These are phyloP conservation scores for Centropus unirufus DNA, from an alignment of 2,113 vertebrate genomes.

Conservation along the genomic window DNA sequence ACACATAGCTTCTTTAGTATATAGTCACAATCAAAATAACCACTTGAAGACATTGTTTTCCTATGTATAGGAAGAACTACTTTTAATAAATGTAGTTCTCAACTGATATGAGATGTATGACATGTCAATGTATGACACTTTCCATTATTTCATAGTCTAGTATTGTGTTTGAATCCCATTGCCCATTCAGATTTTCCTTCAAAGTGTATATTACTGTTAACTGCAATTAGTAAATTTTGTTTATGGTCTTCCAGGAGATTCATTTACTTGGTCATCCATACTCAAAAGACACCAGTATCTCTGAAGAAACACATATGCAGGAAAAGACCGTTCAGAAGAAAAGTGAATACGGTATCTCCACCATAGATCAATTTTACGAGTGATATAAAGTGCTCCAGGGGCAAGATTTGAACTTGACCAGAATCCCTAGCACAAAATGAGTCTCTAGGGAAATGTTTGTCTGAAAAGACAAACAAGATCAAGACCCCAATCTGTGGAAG, in stretches of 20 bases:
- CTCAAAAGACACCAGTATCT: background rate
- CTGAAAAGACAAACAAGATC: background rate
- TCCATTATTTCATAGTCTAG: background rate
- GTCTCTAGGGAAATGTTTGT: background rate
- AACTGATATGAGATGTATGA: rapidly evolving
- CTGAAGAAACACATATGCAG: background rate
- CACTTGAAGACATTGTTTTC: background rate
- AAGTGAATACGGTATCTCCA: background rate
- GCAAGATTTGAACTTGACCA: background rate
- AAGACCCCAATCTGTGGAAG: background rate
- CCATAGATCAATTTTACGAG: background rate
- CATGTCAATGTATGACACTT: background rate
- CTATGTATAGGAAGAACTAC: background rate
- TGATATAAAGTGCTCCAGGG: background rate
- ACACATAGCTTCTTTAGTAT: background rate
- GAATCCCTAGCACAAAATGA: background rate
- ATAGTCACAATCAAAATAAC: background rate
- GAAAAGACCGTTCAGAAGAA: background rate
- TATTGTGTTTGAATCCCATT: background rate
- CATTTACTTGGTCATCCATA: background rate
- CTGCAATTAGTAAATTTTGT: background rate
- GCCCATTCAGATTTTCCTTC: background rate
- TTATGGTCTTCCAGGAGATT: background rate
- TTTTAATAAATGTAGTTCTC: background rate
- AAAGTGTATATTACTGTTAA: background rate